Conservation (phyloP, 2,113 vertebrate species). For the Dicaeum eximium region DNA sequence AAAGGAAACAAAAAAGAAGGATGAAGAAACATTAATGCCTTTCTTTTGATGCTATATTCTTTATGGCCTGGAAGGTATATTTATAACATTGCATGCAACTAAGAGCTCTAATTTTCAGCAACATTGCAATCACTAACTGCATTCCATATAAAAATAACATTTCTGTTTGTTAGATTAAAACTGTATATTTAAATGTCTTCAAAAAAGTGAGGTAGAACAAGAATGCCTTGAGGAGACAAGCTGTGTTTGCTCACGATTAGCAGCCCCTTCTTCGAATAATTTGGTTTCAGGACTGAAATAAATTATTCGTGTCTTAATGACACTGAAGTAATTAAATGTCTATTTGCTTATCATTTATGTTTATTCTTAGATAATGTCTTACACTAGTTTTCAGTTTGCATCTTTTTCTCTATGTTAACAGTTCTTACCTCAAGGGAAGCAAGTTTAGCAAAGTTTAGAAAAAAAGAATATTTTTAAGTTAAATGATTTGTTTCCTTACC, state of each 20-base stretch:
- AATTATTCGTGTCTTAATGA: background rate
- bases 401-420: background rate
- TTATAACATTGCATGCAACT: background rate
- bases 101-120: background rate
- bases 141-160: background rate
- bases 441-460: background rate
- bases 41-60: background rate
- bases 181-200: background rate
- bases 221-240: background rate
- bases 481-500: background rate
- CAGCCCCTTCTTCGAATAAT: background rate
- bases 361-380: background rate
- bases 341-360: background rate
- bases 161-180: background rate
- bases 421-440: background rate
- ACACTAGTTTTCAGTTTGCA: background rate
- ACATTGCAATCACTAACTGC: background rate
- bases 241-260: background rate
- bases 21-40: background rate
- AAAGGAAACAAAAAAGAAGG: background rate
- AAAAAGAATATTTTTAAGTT: background rate
- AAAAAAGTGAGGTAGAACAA: background rate
- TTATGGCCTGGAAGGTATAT: background rate
- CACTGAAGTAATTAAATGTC: background rate
- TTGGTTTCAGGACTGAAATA: background rate